A percentile compares a stretch with the other conserved stretches of the same genome.
phyloP scores from a whole-genome alignment of 2,888 invertebrate species.

The Sisyra nigra region DNA sequence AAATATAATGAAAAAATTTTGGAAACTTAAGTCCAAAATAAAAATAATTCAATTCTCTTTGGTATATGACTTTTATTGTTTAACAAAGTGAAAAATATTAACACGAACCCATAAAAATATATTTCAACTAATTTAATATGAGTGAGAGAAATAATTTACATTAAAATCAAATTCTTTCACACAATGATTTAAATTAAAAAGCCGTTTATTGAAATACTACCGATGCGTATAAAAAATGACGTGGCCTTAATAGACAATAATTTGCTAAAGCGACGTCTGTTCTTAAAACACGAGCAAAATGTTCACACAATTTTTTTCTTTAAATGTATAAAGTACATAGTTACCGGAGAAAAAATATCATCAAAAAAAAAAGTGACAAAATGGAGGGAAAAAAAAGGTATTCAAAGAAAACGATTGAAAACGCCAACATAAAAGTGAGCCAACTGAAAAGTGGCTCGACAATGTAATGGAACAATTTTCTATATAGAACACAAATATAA shows the following conservation, averaged over 20 bases:
- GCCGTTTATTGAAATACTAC: not conserved
- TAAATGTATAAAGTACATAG: too few relatives aligned
- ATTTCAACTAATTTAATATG: not conserved
- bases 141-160: not conserved
- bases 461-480: conserved; percentile 25
- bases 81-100: not conserved
- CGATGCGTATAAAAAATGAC: not conserved
- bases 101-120: not conserved
- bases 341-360: not conserved
- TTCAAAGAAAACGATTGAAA: conserved; percentile 2
- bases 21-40: too few relatives aligned
- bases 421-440: not conserved
- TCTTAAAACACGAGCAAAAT: not conserved
- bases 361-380: too few relatives aligned
- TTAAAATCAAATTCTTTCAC: not conserved
- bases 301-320: not conserved
- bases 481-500: conserved; percentile 20
- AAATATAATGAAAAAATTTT: too few relatives aligned
- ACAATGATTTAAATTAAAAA: too few relatives aligned
- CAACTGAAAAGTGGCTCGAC: conserved; percentile 19
- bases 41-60: too few relatives aligned
- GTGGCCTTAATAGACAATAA: not conserved
- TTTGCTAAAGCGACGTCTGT: too few relatives aligned
- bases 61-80: too few relatives aligned
- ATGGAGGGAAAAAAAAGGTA: not conserved